phyloP scores from a whole-genome alignment of 1,140 invertebrate species.

The Paralvinella palmiformis region DNA sequence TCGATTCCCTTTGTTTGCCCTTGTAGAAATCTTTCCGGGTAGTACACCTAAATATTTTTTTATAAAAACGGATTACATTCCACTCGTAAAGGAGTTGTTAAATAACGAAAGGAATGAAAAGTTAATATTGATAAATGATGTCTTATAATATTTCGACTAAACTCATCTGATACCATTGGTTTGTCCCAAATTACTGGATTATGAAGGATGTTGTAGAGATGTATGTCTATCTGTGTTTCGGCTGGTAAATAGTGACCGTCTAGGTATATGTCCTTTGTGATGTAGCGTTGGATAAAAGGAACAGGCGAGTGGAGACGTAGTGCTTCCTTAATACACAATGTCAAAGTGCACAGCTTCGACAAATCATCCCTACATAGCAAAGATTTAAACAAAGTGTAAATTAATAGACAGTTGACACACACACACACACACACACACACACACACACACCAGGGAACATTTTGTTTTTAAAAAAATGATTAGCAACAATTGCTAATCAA shows the following conservation, averaged over 20 bases:
- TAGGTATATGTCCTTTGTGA: constrained; percentile 60
- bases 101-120: no score
- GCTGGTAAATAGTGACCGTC: constrained; percentile 26
- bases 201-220: constrained; percentile 26
- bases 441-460: no score
- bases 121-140: neutral
- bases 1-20: constrained; percentile 24
- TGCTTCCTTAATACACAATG: constrained; percentile 47
- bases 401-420: neutral
- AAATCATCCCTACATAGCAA: constrained; percentile 28
- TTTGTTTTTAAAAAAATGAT: no score
- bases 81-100: no score
- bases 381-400: neutral
- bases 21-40: constrained; percentile 24
- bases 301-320: constrained; percentile 45
- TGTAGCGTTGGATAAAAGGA: constrained; percentile 64
- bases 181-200: constrained; percentile 26
- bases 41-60: constrained; percentile 17
- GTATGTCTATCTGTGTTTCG: constrained; percentile 18
- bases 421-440: neutral
- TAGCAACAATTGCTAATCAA: no score
- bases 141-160: neutral
- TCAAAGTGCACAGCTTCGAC: constrained; percentile 39
- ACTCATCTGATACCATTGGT: constrained; percentile 3
- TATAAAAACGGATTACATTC: no score